Base-by-base conservation (phyloP, 2,888 invertebrate species). In the Nomada lathburiana region DNA sequence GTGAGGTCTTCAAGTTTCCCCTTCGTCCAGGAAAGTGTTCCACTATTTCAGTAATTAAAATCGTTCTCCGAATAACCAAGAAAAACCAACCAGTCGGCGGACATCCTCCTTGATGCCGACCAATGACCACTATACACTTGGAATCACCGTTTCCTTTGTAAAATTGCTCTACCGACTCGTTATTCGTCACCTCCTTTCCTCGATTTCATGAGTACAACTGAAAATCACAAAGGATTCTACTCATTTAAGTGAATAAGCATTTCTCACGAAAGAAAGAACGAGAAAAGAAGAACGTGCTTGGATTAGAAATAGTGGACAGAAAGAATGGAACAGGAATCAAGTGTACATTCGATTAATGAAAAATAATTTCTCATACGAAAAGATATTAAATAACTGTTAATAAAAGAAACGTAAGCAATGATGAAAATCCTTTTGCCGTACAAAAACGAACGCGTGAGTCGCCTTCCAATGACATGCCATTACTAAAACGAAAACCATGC, bases 391-490 rank as follows among this genome's bases (percentile, higher is more conserved):
- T n/a, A n/a, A 47, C 3, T 16, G 11, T 26, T 13, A 13, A 65
- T 18, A 18, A 13, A 44, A 63, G 13, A 3, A 16, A 16, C 16
- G 16, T 16, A 11, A 16, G 47, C 11, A 47, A 47, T 1, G 16
- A 47, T 47, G 47, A 47, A 47, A 11, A 47, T 1, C 47, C 16
- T 16, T 47, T 47, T 47, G 47, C 47, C 11, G 16, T 16, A 11
- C 47, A 47, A 47, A 47, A 47, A 47, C 20, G 13, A 59, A 11
- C 53, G 50, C 53, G 44, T 26, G 70, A 64, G 62, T 82, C 81
- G 88, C 13, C 2, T 16, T 16, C 29, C 1, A 11, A 71, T 88
- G 86, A 89, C 63, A 90, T 90, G 90, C 86, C 84, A 52, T 76
- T 71, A 59, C 72, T 53, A 64, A 80, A 76, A 26, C 76, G 67